These are phyloP conservation scores for Cyprinodon diabolis DNA, from an alignment of 2,797 vertebrate species.

Conservation along the genomic window DNA sequence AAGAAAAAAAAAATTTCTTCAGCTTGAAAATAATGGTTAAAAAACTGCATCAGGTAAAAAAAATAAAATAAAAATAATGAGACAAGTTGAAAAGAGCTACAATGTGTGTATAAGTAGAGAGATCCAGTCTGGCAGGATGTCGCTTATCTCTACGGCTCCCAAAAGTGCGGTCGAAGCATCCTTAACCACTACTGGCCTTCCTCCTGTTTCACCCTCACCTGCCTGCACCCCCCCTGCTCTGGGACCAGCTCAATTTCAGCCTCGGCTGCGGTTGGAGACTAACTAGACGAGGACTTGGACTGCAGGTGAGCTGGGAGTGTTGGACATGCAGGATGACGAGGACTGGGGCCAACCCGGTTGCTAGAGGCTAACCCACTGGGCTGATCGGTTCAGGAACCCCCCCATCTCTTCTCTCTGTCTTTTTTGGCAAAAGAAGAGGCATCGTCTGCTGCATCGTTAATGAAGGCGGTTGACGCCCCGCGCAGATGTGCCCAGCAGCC, in stretches of 20 bases:
- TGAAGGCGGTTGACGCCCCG: conserved; percentile 62
- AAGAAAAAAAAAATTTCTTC: conserved; percentile 19
- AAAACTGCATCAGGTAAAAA: conserved; percentile 12
- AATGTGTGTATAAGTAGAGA: conserved; percentile 12
- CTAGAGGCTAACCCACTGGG: conserved; percentile 63
- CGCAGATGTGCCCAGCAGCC: conserved; percentile 53
- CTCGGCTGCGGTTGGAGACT: conserved; percentile 51
- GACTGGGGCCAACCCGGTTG: conserved; percentile 27
- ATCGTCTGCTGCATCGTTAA: conserved; percentile 74
- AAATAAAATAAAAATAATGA: not conserved
- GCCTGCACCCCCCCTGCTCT: conserved; percentile 33
- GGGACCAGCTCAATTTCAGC: conserved; percentile 65
- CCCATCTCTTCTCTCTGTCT: conserved; percentile 41
- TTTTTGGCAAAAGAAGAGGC: conserved; percentile 61
- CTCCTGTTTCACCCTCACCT: conserved; percentile 28
- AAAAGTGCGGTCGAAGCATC: conserved; percentile 68
- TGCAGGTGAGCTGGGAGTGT: conserved; percentile 29
- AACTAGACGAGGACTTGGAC: conserved; percentile 54
- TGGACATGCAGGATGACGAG: not conserved
- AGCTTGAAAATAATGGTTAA: conserved; percentile 29
- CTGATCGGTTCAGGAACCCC: conserved; percentile 55
- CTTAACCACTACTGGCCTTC: conserved; percentile 63
- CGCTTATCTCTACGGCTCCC: conserved; percentile 62
- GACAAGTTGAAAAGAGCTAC: conserved; percentile 16
- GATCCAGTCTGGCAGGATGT: conserved; percentile 58